Evolutionary conservation across 2,888 invertebrate genomes (phyloP), one percentile per base, ranked within the genome.

Genomic region (Hoplodrina blanda): DNA sequence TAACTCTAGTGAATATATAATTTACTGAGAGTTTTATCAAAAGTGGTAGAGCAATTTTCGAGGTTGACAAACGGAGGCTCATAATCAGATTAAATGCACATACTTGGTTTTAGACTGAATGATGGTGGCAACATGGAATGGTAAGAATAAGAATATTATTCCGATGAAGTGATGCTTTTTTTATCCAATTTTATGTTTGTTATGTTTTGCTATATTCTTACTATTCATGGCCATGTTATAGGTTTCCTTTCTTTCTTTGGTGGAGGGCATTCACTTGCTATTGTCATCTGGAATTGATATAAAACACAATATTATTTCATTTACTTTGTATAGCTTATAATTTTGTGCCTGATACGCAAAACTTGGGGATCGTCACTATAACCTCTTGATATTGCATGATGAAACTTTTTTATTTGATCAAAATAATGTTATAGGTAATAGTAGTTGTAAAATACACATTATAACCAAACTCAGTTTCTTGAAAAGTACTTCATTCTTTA

Each of bases 141-240:
- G 57, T 63, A 69, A 69, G 13, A 52, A 19, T 63, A 69, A 63
- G 20, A 44, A 30, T 46, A 4, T 10, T 25, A 41, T 33, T 30
- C 37, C 17, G 5, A 41, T 56, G 15, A 37, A 20, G 11, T 17
- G 30, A 52, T 33, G 15, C 44, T 57, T 44, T 41, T 1, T 41
- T 20, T 19, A 10, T 20, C 30, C 13, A 30, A 33, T 65, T 49
- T 19, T 15, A 57, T 2, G 2, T 10, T 17, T 52, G 8, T 4
- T 46, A 46, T 17, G 46, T 17, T 46, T 46, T 46, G 3, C 17
- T 46, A 56, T 52, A 20, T 52, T 17, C 7, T 30, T 46, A 11
- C 5, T n/a, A 50, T 55, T 69, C 87, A 95, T 0, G 95, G 95
- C 95, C 95, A 96, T 64, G 92, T 92, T 64, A 96, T 94, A 7